Percentiles rank a stretch among this genome's conserved stretches.
phyloP scores from a whole-genome alignment of 2,888 invertebrate genomes.

The Tolmerus cingulatus region DNA sequence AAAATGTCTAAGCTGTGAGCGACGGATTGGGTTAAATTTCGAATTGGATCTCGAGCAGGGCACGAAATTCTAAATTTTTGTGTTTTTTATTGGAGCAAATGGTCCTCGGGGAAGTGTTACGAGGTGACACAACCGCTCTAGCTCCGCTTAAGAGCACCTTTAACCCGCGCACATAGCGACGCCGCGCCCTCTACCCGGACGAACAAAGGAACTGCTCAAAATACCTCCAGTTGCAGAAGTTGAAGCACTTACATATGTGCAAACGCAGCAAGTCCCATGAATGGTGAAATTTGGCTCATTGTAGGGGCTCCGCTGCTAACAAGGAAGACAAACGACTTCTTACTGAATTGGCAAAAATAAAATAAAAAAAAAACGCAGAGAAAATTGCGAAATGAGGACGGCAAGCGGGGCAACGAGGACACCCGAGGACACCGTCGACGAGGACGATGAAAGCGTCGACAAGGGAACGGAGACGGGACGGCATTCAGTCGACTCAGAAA shows the following conservation, averaged over 20 bases:
- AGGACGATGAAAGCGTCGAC: background rate
- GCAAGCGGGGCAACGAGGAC: background rate
- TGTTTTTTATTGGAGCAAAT: background rate
- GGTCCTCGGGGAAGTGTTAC: background rate
- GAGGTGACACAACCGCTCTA: background rate
- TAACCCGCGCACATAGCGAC: background rate
- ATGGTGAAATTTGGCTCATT: constrained; percentile 16
- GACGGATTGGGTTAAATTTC: background rate
- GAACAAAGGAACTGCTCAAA: background rate
- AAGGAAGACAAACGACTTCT: constrained; percentile 33
- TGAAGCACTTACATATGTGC: background rate
- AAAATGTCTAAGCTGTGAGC: background rate
- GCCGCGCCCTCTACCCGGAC: background rate
- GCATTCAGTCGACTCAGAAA: constrained; percentile 24
- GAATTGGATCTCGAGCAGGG: background rate
- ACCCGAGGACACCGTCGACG: background rate
- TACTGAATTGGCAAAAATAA: constrained; percentile 7
- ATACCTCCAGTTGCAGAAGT: background rate
- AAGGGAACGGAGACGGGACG: background rate
- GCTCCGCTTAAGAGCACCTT: background rate
- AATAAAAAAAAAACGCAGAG: background rate
- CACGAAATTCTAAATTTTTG: background rate
- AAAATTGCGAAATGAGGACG: constrained; percentile 16
- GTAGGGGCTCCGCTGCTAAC: background rate
- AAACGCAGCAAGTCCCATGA: background rate